Evolutionary conservation across 2,888 invertebrate genomes (phyloP).

Genomic region (Eupeodes latifasciatus): DNA sequence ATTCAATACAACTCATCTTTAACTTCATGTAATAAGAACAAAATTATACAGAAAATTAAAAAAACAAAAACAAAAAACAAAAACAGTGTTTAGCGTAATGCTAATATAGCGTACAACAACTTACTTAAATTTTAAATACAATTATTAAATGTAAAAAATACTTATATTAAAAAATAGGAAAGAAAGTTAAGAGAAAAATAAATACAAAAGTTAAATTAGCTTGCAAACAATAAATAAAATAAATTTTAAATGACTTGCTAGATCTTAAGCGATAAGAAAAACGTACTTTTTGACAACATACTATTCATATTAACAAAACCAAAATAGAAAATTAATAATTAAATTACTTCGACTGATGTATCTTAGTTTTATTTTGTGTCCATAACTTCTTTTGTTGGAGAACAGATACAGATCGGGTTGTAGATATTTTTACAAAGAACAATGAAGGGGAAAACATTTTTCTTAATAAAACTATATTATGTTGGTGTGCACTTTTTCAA

Average conservation of each 20-base stretch:
- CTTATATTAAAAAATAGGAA: constrained; percentile 63
- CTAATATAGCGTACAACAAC: constrained; percentile 69
- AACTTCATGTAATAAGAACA: constrained; percentile 66
- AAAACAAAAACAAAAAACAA: constrained; percentile 30
- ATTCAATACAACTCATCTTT: constrained; percentile 39
- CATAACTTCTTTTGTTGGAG: not conserved
- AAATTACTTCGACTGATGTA: constrained; percentile 75
- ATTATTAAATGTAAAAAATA: constrained; percentile 71
- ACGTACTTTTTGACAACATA: constrained; percentile 68
- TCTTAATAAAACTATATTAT: not conserved
- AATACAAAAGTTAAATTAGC: constrained; percentile 65
- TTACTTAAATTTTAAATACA: constrained; percentile 69
- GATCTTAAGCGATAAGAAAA: constrained; percentile 67
- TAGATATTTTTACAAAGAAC: not conserved
- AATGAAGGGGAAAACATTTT: not conserved
- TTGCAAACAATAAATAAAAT: constrained; percentile 70
- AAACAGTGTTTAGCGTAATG: constrained; percentile 58
- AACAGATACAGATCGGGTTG: not conserved
- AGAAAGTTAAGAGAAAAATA: constrained; percentile 56
- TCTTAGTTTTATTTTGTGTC: constrained; percentile 64
- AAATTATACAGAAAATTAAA: constrained; percentile 47
- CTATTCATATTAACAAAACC: constrained; percentile 72
- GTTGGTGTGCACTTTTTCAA: not conserved
- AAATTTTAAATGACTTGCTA: constrained; percentile 71
- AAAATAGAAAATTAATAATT: constrained; percentile 75